These are phyloP conservation scores for Platyura marginata DNA, from an alignment of 1,140 invertebrate genomes.

Conservation along the genomic window DNA sequence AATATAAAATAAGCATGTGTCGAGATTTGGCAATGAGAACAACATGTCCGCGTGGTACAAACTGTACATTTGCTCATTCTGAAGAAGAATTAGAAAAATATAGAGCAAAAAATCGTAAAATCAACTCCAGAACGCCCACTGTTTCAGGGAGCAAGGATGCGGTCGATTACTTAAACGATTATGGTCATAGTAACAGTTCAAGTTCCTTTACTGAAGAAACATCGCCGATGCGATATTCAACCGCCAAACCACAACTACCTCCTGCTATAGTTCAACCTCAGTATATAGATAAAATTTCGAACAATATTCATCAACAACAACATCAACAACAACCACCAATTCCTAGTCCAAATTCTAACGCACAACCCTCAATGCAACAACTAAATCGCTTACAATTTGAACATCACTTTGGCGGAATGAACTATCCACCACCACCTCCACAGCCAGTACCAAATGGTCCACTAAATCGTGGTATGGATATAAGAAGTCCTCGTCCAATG, in stretches of 20 bases:
- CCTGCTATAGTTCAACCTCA: background rate
- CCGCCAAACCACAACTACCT: background rate
- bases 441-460: background rate
- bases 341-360: background rate
- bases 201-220: constrained; percentile 1
- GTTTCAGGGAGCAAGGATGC: background rate
- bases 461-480: background rate
- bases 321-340: background rate
- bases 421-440: background rate
- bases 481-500: background rate
- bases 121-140: constrained; percentile 3
- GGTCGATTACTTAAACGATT: constrained; percentile 1
- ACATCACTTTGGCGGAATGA: background rate
- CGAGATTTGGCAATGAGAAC: constrained; percentile 59
- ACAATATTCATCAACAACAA: background rate
- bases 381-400: background rate
- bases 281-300: background rate
- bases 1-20: constrained; percentile 86
- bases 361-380: background rate
- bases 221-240: constrained; percentile 1
- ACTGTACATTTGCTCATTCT: constrained; percentile 84
- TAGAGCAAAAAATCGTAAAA: constrained; percentile 16
- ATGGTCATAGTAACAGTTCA: background rate
- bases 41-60: constrained; percentile 64
- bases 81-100: constrained; percentile 78